Conservation (phyloP, 2,113 vertebrate species). For the Festucalex cinctus region DNA sequence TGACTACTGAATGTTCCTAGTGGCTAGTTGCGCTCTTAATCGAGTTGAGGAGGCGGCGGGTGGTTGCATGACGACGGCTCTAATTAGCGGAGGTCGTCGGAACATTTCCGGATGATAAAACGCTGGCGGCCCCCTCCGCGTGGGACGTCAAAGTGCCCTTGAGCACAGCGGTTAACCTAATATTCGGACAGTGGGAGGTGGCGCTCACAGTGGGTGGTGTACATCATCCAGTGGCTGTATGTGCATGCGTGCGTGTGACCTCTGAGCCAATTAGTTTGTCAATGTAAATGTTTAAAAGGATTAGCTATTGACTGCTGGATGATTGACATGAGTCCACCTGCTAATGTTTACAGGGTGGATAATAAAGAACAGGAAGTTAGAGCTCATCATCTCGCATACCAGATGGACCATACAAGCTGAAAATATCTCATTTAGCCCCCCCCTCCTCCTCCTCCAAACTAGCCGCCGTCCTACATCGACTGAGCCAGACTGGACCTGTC, state of each 20-base stretch:
- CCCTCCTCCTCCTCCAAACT: background rate
- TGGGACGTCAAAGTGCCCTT: slow-evolving; percentile 62
- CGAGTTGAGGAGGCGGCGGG: slow-evolving; percentile 49
- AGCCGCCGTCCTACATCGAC: slow-evolving; percentile 24
- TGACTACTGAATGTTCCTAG: too few species aligned
- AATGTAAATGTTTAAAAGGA: slow-evolving; percentile 1
- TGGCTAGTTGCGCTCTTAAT: slow-evolving; percentile 20
- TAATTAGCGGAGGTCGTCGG: slow-evolving; percentile 50
- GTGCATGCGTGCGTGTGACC: background rate
- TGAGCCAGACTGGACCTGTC: slow-evolving; percentile 47
- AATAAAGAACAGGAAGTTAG: slow-evolving; percentile 42
- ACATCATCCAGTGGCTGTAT: slow-evolving; percentile 23
- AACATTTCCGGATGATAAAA: slow-evolving; percentile 53
- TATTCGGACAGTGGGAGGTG: slow-evolving; percentile 22
- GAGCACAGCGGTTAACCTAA: slow-evolving; percentile 51
- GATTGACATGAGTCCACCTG: slow-evolving; percentile 19
- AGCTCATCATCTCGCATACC: slow-evolving; percentile 29
- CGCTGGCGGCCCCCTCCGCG: slow-evolving; percentile 31
- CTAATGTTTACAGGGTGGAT: slow-evolving; percentile 15
- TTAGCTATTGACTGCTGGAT: slow-evolving; percentile 14
- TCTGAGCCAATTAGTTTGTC: slow-evolving; percentile 6
- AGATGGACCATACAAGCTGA: slow-evolving; percentile 49
- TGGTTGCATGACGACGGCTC: slow-evolving; percentile 39
- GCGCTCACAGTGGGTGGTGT: slow-evolving; percentile 21
- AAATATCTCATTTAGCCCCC: slow-evolving; percentile 33